Percentiles rank a stretch among this genome's conserved stretches.
Conservation (phyloP, 2,888 invertebrate species). For the Girardia tigrina region DNA sequence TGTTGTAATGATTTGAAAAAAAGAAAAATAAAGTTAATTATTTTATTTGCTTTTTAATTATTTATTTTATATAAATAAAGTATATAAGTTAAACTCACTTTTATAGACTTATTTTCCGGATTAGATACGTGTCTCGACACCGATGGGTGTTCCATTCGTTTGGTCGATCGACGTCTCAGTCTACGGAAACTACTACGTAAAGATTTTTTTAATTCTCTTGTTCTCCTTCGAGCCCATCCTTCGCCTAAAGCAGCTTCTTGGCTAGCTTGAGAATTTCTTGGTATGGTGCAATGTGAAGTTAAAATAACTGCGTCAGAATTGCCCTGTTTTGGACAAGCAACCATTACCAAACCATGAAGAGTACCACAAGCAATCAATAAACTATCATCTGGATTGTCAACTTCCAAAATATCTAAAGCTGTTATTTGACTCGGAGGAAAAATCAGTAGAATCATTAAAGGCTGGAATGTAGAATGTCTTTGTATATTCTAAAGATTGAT, state of each 20-base stretch:
- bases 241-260: conserved; percentile 14
- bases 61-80: too few species aligned
- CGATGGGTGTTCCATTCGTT: conserved; percentile 4
- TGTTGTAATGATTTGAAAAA: too few species aligned
- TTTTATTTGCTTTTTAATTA: too few species aligned
- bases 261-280: neutral
- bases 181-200: conserved; percentile 30
- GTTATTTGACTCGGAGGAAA: neutral
- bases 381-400: neutral
- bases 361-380: neutral
- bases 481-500: too few species aligned
- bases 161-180: neutral
- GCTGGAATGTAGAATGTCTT: neutral
- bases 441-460: neutral
- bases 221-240: conserved; percentile 33
- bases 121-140: neutral
- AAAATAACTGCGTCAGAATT: neutral
- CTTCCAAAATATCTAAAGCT: neutral
- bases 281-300: neutral
- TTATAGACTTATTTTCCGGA: too few species aligned
- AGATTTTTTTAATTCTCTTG: conserved; percentile 31
- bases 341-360: neutral
- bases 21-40: too few species aligned
- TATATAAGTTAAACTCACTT: too few species aligned
- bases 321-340: neutral